Conservation (phyloP, 2,113 vertebrate genomes). For the Corythoichthys haematopterus region DNA sequence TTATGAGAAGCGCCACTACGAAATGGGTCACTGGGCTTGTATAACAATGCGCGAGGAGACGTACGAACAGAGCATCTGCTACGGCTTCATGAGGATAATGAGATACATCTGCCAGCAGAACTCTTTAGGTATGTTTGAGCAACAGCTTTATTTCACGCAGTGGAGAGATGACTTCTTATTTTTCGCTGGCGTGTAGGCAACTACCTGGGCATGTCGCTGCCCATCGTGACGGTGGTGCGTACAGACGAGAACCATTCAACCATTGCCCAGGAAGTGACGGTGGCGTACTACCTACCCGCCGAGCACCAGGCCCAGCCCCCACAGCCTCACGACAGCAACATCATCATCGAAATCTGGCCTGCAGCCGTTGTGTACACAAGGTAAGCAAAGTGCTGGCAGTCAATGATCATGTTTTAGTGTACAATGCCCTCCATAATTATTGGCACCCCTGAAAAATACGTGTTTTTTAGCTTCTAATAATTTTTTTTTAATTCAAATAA, state of each 20-base stretch:
- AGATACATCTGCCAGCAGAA: conserved; percentile 88
- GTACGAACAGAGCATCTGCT: conserved; percentile 88
- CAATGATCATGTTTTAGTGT: no score
- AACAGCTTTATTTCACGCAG: background rate
- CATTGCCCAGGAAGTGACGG: conserved; percentile 68
- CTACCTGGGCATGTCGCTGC: conserved; percentile 83
- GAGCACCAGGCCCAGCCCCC: conserved; percentile 78
- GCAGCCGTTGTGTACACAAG: conserved; percentile 75
- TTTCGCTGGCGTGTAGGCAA: conserved; percentile 33
- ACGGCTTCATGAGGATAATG: conserved; percentile 90
- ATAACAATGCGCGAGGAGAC: conserved; percentile 77
- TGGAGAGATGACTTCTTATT: background rate
- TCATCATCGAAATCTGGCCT: conserved; percentile 82
- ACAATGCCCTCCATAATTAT: no score
- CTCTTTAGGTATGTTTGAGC: conserved; percentile 70
- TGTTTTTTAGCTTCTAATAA: no score
- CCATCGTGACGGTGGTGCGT: conserved; percentile 80
- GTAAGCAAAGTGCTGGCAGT: conserved; percentile 52
- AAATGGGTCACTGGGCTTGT: conserved; percentile 85
- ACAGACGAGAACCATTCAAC: conserved; percentile 65
- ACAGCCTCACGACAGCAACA: conserved; percentile 69
- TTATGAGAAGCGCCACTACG: conserved; percentile 82
- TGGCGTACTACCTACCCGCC: conserved; percentile 80
- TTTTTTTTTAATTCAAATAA: no score
- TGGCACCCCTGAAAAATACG: no score